A percentile compares a stretch with the other conserved stretches of the same genome.
These are phyloP conservation scores for Catalaphyllia jardinei DNA, from an alignment of 64 coral and sea anemone species.

Conservation along the genomic window DNA sequence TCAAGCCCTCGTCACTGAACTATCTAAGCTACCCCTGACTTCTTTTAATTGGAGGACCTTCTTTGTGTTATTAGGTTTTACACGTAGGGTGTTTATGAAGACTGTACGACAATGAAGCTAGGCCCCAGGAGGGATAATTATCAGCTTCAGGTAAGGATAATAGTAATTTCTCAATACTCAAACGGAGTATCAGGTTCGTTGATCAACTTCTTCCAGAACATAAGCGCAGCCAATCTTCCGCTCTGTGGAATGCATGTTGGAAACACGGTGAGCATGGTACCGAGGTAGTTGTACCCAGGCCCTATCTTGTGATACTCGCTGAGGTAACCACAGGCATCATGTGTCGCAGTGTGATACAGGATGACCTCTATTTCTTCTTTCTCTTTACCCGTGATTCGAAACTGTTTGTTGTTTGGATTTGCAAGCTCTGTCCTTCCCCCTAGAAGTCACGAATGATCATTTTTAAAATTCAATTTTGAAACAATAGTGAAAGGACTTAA, in stretches of 20 bases:
- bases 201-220: slow-evolving; percentile 94
- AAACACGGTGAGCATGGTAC: slow-evolving; percentile 81
- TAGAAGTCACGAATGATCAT: not conserved
- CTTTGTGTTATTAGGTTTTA: too few species aligned
- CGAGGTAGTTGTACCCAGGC: slow-evolving; percentile 95
- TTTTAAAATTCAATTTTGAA: too few species aligned
- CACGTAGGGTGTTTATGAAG: too few species aligned
- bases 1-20: too few species aligned
- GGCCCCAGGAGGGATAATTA: too few species aligned
- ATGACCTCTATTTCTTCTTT: slow-evolving; percentile 77
- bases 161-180: slow-evolving; percentile 58
- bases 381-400: slow-evolving; percentile 49
- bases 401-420: slow-evolving; percentile 71
- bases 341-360: slow-evolving; percentile 90
- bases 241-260: slow-evolving; percentile 89
- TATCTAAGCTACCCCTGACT: too few species aligned
- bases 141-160: too few species aligned
- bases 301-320: slow-evolving; percentile 82
- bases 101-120: too few species aligned
- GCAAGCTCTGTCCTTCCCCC: slow-evolving; percentile 62
- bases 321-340: slow-evolving; percentile 93
- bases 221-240: slow-evolving; percentile 75
- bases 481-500: too few species aligned
- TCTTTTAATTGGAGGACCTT: too few species aligned
- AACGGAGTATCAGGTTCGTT: slow-evolving; percentile 81